Base-by-base conservation (phyloP, 2,888 invertebrate species). In the Villa cingulata region DNA sequence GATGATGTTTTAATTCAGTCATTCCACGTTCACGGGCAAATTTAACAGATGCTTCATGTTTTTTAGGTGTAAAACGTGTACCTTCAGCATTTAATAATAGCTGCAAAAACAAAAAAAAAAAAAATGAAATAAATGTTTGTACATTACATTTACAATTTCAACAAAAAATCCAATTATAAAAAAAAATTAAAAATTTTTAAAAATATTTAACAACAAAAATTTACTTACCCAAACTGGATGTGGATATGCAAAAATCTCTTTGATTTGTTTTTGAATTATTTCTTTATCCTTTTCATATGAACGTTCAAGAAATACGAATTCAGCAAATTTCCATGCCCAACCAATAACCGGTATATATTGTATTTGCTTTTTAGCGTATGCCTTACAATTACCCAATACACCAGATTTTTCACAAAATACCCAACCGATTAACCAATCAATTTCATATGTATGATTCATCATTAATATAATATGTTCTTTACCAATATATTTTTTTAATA, bases 381-480 rank as follows among this genome's bases (percentile, higher is more conserved):
- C 90, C 74, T 95, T 94, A 58, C 91, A 89, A 66, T 90, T 90
- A 82, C 92, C 94, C 55, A 95, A 72, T 54, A 89, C 78, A 56
- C 74, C 70, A 55, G 85, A 74, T 57, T 86, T 74, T 57, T 95
- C 91, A 60, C 86, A 81, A 57, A 89, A 78, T 64, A 91, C 81
- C 92, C 92, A 95, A 18, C 92, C 90, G 69, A 88, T 81, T 0
- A 96, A 72, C 95, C 95, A 95, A 68, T 96, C 96, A 57, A 92
- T 82, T 74, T 96, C 95, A 67, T 90, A 95, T 37, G 83, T 81
- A 62, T 96, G 95, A 68, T 96, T 96, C 87, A 95, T 90, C 44
- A 95, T 72, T 43, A 90, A 78, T 59, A 89, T 79, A 12, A 83
- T 86, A 72, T 94, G 90, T 63, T 95, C 94, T 58, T 86, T 84